Conservation (phyloP, 2,888 invertebrate genomes). For the Eupithecia subumbrata region DNA sequence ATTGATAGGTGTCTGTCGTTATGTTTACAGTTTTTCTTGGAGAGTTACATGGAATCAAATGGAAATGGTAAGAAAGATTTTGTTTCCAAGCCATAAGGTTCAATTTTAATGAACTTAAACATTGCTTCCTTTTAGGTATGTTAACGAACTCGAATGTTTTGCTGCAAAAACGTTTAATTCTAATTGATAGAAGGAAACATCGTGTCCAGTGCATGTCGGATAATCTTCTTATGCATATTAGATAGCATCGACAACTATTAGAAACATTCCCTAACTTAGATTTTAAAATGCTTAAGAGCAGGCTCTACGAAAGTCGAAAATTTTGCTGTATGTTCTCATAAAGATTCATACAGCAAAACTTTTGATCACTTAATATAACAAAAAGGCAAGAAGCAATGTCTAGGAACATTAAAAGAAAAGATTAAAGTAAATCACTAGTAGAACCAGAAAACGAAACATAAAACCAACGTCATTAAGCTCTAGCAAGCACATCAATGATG, state of each 20-base stretch:
- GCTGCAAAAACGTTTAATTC: conserved; percentile 1
- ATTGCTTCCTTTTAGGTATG: neutral
- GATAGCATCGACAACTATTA: neutral
- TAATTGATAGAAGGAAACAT: conserved; percentile 4
- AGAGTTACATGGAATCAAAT: neutral
- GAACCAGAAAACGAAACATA: conserved; percentile 2
- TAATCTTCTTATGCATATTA: neutral
- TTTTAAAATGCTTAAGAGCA: neutral
- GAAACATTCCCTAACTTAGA: neutral
- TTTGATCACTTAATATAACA: neutral
- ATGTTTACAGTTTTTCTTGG: conserved; percentile 26
- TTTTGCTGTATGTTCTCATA: neutral
- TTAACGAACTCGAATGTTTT: conserved; percentile 17
- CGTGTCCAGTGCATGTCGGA: neutral
- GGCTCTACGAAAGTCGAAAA: neutral
- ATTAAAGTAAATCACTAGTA: neutral
- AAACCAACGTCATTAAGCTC: conserved; percentile 8
- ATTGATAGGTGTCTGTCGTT: conserved; percentile 28
- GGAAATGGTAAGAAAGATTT: neutral
- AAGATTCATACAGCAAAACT: neutral
- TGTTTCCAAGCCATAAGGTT: conserved; percentile 12
- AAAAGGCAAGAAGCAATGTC: neutral
- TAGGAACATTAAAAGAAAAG: too few relatives aligned
- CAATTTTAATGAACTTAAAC: neutral
- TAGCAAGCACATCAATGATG: conserved; percentile 22